These are phyloP conservation scores for Melieria crassipennis DNA, from an alignment of 2,888 invertebrate species.

Conservation along the genomic window DNA sequence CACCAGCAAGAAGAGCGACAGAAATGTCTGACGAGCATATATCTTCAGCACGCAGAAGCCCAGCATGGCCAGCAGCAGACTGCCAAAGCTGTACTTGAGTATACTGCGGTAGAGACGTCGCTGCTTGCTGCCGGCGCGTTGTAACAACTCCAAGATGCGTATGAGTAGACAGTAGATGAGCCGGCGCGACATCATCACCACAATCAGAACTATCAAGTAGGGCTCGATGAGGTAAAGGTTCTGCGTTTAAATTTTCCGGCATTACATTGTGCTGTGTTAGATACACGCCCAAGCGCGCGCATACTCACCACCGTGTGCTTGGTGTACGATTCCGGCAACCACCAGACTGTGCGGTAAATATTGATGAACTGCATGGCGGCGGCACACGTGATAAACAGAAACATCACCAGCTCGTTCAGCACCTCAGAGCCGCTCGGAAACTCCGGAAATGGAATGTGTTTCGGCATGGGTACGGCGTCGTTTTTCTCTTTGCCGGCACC, in stretches of 20 bases:
- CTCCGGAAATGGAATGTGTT: conserved; percentile 83
- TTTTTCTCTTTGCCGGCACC: conserved; percentile 18
- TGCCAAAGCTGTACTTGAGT: conserved; percentile 67
- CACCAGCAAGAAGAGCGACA: conserved; percentile 84
- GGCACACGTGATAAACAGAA: conserved; percentile 80
- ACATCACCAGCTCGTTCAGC: conserved; percentile 86
- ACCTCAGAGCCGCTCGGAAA: conserved; percentile 83
- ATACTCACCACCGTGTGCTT: conserved; percentile 83
- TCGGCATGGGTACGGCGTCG: conserved; percentile 65
- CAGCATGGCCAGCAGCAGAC: conserved; percentile 70
- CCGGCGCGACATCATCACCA: conserved; percentile 81
- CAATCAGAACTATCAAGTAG: conserved; percentile 85
- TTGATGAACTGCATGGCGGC: conserved; percentile 92
- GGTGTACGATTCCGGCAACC: conserved; percentile 92
- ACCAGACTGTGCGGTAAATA: conserved; percentile 96
- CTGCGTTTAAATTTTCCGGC: conserved; percentile 67
- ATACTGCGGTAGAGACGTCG: conserved; percentile 48
- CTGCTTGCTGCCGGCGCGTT: conserved; percentile 64
- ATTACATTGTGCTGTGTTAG: too few species aligned
- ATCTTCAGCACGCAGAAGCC: conserved; percentile 78
- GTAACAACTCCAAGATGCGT: conserved; percentile 66
- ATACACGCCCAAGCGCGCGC: too few species aligned
- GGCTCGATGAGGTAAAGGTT: conserved; percentile 94
- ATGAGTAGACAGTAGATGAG: conserved; percentile 75
- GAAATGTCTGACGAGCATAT: conserved; percentile 76